Conservation (phyloP, 2,888 invertebrate genomes). For the Ctena decussata region DNA sequence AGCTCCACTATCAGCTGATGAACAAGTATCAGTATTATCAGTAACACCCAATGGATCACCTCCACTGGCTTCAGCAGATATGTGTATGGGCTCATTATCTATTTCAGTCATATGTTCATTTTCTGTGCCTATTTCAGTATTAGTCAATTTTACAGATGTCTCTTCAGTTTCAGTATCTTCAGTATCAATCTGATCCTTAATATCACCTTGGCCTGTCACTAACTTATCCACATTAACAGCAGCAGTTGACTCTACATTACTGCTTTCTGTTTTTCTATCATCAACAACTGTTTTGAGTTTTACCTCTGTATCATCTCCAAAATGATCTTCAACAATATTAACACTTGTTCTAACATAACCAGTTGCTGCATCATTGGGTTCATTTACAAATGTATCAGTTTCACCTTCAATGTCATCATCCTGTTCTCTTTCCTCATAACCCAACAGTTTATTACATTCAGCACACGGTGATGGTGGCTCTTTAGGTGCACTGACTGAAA, state of each 20-base stretch:
- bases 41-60: not conserved
- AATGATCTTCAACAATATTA: not conserved
- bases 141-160: too few relatives aligned
- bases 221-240: not conserved
- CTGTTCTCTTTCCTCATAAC: slow-evolving; percentile 75
- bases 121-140: too few relatives aligned
- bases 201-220: not conserved
- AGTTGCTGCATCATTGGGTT: slow-evolving; percentile 3
- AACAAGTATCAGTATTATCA: not conserved
- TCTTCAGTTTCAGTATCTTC: not conserved
- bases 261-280: too few relatives aligned
- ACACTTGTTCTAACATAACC: not conserved
- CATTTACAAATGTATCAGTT: not conserved
- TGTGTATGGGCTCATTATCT: too few relatives aligned
- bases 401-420: slow-evolving; percentile 71
- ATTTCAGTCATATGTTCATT: too few relatives aligned
- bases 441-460: slow-evolving; percentile 80
- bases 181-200: not conserved
- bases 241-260: not conserved
- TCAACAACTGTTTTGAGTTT: not conserved
- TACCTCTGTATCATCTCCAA: not conserved
- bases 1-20: not conserved
- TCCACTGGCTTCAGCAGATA: not conserved
- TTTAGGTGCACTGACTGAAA: not conserved
- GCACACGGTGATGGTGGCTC: slow-evolving; percentile 67